These are phyloP conservation scores for Listronotus bonariensis DNA, from an alignment of 1,140 invertebrate species.

Conservation along the genomic window DNA sequence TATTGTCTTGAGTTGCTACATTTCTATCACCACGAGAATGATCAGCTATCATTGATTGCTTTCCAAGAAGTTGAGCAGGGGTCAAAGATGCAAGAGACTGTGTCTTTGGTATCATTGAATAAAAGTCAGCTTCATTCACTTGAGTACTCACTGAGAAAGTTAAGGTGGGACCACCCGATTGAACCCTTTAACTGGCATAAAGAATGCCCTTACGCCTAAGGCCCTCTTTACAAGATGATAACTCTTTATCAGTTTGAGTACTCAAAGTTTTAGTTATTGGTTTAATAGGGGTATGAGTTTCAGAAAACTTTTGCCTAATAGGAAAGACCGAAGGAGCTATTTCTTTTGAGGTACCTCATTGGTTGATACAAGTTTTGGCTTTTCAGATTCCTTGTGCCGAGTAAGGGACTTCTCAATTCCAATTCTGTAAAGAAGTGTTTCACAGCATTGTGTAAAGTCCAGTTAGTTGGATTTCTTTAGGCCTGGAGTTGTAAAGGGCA, in stretches of 20 bases:
- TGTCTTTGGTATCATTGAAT: conserved; percentile 40
- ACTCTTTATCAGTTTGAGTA: conserved; percentile 33
- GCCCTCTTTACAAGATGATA: conserved; percentile 35
- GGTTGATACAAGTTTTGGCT: background rate
- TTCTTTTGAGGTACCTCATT: conserved; percentile 12
- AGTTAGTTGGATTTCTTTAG: conserved; percentile 7
- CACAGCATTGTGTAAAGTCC: conserved; percentile 27
- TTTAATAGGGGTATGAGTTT: background rate
- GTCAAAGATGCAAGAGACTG: conserved; percentile 49
- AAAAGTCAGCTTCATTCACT: conserved; percentile 40
- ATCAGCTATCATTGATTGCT: conserved; percentile 17
- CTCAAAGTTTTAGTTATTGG: conserved; percentile 3
- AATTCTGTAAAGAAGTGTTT: conserved; percentile 21
- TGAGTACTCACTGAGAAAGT: conserved; percentile 39
- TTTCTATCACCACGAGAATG: background rate
- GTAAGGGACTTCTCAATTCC: conserved; percentile 23
- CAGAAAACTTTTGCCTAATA: background rate
- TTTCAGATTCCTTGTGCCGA: conserved; percentile 1
- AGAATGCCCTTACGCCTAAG: conserved; percentile 26
- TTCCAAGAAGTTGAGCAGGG: conserved; percentile 47
- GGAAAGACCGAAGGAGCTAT: background rate
- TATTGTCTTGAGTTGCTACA: background rate
- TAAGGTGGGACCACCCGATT: conserved; percentile 16
- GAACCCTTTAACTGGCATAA: conserved; percentile 25
- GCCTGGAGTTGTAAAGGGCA: conserved; percentile 37